Evolutionary conservation across 2,888 invertebrate species (phyloP), one percentile per base, ranked within the genome.

Genomic region (Theretra japonica): DNA sequence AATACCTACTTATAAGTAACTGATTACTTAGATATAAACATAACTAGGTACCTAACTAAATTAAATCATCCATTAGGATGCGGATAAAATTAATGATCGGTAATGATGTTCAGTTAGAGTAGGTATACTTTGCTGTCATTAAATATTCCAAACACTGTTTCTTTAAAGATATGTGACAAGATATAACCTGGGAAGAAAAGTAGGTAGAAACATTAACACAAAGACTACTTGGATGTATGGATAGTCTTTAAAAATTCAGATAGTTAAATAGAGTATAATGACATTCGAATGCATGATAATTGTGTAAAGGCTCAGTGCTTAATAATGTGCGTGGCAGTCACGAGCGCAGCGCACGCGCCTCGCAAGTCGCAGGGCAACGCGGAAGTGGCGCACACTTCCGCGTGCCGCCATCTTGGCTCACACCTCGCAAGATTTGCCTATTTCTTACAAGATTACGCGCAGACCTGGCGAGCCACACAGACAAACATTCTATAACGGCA

Each of bases 321-420:
- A 86, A 87, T 89, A 90, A 88, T 91, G 90, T 88, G 88, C 88
- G 88, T 83, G 84, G 87, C 80, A 88, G 90, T 91, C 89, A 91
- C 90, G 91, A 90, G 87, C 80, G 78, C 83, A 79, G 88, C 87
- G 89, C 90, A 87, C 88, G 88, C 87, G 90, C 86, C 83, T 82
- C 86, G 86, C 89, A 90, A 89, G 90, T 82, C 85, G 86, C 89
- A 90, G 90, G 90, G 89, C 90, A 86, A 93, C 91, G 91, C 92
- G 93, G 93, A 93, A 93, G 92, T 91, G 88, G 83, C 81, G 86
- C 86, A 84, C 88, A 93, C 91, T 93, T 94, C 93, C 94, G 93
- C 93, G 90, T 92, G 86, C 92, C 93, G 92, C 93, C 94, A 93
- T 94, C 92, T 94, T 93, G 90, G 83, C 87, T 85, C 84, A 87